Evolutionary conservation across 2,797 vertebrate species (phyloP).

Genomic region (Microchirus variegatus): DNA sequence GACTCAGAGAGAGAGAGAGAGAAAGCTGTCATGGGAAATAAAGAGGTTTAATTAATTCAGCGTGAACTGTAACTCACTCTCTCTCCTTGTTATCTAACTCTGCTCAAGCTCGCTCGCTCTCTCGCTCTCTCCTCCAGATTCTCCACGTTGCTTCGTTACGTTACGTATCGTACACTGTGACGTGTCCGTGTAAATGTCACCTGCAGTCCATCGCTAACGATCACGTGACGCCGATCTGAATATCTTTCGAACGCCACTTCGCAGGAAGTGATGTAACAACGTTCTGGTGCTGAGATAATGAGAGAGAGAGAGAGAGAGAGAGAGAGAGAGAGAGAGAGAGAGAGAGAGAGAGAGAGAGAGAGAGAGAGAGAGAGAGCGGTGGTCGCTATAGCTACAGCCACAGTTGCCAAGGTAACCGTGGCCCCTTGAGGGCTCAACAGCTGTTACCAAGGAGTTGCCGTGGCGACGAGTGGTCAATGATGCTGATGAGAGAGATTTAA

Average conservation of each 20-base stretch:
- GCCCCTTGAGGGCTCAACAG: constrained; percentile 64
- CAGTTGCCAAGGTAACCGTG: constrained; percentile 74
- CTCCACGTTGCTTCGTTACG: too few relatives aligned
- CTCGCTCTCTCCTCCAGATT: constrained; percentile 5
- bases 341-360: too few relatives aligned
- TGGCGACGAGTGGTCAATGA: constrained; percentile 56
- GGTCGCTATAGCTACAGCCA: constrained; percentile 65
- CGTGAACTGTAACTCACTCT: constrained; percentile 37
- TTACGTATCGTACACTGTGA: too few relatives aligned
- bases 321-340: constrained; percentile 8
- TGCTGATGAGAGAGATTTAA: constrained; percentile 41
- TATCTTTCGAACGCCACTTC: background rate
- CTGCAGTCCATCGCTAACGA: too few relatives aligned
- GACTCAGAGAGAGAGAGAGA: background rate
- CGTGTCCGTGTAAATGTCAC: too few relatives aligned
- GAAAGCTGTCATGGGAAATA: constrained; percentile 24
- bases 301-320: too few relatives aligned
- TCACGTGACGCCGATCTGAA: too few relatives aligned
- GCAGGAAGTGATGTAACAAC: constrained; percentile 48
- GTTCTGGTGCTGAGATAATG: background rate
- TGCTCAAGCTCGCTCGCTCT: constrained; percentile 21
- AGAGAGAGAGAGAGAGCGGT: constrained; percentile 13
- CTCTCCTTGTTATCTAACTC: constrained; percentile 46
- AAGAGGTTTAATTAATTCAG: constrained; percentile 43
- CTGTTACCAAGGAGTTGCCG: constrained; percentile 74